Evolutionary conservation across 2,888 invertebrate species (phyloP).

Genomic region (Cephus spinipes): DNA sequence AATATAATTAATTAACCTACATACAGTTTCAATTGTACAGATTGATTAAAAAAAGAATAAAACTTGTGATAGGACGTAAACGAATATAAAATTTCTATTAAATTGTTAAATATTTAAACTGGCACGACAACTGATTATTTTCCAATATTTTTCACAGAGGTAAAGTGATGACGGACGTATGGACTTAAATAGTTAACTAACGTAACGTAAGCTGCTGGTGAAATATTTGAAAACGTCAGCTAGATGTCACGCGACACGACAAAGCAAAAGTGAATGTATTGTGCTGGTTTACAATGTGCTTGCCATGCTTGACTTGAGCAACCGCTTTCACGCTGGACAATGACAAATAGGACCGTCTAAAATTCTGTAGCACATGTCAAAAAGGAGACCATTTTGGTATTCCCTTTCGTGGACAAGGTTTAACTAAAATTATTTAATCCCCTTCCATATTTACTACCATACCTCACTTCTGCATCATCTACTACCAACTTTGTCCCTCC

Average conservation of each 20-base stretch:
- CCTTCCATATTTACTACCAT: not conserved
- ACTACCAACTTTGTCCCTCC: not conserved
- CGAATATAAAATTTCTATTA: not conserved
- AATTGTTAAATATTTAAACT: not conserved
- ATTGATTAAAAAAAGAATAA: not conserved
- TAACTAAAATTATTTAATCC: not conserved
- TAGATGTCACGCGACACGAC: not conserved
- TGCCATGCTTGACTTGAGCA: not conserved
- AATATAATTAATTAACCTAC: not conserved
- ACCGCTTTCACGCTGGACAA: not conserved
- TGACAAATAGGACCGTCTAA: not conserved
- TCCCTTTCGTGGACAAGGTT: not conserved
- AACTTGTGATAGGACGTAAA: not conserved
- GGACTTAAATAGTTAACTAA: slow-evolving; percentile 1
- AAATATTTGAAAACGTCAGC: not conserved
- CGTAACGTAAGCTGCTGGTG: not conserved
- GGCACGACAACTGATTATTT: not conserved
- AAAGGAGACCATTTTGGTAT: not conserved
- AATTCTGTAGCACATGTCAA: not conserved
- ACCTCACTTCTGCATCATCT: not conserved
- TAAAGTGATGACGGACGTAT: not conserved
- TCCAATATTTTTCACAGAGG: not conserved
- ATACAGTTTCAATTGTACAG: too few relatives aligned
- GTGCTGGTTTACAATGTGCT: not conserved
- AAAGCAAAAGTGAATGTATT: not conserved